These are phyloP conservation scores for Lepilemur septentrionalis DNA, from an alignment of 2,797 vertebrate species.

Conservation along the genomic window DNA sequence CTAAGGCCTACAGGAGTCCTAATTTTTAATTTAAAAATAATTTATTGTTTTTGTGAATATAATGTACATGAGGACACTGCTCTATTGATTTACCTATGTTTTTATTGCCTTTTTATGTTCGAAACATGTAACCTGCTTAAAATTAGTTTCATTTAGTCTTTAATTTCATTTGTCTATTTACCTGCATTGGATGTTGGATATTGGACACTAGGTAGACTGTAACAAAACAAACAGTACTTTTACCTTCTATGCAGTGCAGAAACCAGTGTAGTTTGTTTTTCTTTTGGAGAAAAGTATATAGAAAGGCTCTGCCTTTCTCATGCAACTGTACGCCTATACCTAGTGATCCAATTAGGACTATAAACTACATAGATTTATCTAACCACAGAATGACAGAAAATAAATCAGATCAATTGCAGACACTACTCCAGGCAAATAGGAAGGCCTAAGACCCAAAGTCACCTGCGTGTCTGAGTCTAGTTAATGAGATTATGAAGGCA, in stretches of 20 bases:
- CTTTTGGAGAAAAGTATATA: background rate
- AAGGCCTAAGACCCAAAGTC: background rate
- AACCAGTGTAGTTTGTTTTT: background rate
- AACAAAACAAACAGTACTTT: background rate
- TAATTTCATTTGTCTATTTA: background rate
- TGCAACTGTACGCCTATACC: no score
- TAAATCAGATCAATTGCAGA: background rate
- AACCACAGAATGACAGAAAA: background rate
- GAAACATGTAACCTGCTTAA: background rate
- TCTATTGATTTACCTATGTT: background rate
- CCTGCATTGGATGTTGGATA: background rate
- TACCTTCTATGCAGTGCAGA: background rate
- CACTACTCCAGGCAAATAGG: background rate
- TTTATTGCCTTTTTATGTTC: background rate
- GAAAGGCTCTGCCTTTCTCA: no score
- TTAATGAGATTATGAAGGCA: background rate
- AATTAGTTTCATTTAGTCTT: background rate
- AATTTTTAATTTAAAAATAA: slow-evolving; percentile 25
- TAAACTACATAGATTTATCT: background rate
- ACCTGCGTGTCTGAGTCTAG: background rate
- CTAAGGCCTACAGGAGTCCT: background rate
- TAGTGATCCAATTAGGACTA: background rate
- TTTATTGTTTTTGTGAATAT: background rate
- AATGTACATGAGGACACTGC: background rate
- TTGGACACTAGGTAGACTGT: no score